phyloP scores from a whole-genome alignment of 2,797 vertebrate genomes.

The Octomys mimax region DNA sequence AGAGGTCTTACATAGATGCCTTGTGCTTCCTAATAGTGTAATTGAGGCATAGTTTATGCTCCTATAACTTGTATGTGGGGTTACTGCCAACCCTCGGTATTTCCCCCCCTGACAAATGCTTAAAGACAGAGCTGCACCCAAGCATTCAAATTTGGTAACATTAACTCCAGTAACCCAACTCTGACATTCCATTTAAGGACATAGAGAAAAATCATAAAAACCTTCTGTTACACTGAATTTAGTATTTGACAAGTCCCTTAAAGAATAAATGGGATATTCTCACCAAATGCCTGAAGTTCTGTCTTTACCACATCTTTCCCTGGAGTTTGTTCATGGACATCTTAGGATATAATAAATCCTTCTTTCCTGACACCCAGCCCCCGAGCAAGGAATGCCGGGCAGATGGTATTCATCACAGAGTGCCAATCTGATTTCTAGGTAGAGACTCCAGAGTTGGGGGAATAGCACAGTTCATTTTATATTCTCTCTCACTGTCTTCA shows the following conservation, averaged over 20 bases:
- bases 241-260: constrained; percentile 67
- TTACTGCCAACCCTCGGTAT: constrained; percentile 61
- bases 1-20: neutral
- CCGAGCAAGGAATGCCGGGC: constrained; percentile 47
- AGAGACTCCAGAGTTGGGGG: neutral
- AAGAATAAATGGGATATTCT: constrained; percentile 68
- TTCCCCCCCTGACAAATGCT: constrained; percentile 41
- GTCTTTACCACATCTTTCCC: constrained; percentile 60
- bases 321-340: constrained; percentile 66
- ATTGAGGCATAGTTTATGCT: constrained; percentile 18
- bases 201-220: constrained; percentile 62
- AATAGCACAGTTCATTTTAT: neutral
- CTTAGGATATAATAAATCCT: constrained; percentile 65
- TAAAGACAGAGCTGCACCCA: constrained; percentile 54
- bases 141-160: constrained; percentile 56
- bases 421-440: constrained; percentile 41
- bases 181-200: constrained; percentile 73
- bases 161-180: constrained; percentile 63
- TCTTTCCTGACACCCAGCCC: constrained; percentile 53
- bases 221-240: constrained; percentile 65
- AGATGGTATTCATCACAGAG: constrained; percentile 28
- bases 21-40: neutral
- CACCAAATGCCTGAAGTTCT: constrained; percentile 65
- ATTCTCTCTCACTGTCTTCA: neutral
- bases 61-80: neutral